Percentiles rank a stretch among this genome's conserved stretches.
Evolutionary conservation across 2,797 vertebrate genomes (phyloP).

Genomic region (Atherinosoma microstoma): DNA sequence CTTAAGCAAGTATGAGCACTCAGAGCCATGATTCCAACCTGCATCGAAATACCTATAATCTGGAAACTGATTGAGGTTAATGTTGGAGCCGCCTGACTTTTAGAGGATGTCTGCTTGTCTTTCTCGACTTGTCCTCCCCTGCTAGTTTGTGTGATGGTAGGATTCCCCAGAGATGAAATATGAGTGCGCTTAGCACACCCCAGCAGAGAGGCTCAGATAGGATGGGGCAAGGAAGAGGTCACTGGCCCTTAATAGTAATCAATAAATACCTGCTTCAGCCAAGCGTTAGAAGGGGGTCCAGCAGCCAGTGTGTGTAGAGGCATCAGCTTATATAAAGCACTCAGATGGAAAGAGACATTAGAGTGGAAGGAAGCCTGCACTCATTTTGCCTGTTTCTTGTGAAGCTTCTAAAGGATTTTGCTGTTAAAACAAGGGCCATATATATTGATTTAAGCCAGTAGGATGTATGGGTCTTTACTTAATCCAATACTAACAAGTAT

Average conservation of each 20-base stretch:
- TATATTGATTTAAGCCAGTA: conserved; percentile 70
- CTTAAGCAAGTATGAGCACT: conserved; percentile 18
- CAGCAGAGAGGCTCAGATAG: conserved; percentile 73
- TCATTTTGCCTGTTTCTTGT: conserved; percentile 51
- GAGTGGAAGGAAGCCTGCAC: conserved; percentile 41
- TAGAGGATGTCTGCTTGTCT: conserved; percentile 59
- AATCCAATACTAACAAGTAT: conserved; percentile 79
- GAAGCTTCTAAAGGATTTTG: conserved; percentile 58
- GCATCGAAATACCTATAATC: conserved; percentile 58
- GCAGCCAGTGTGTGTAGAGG: conserved; percentile 59
- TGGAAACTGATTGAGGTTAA: conserved; percentile 80
- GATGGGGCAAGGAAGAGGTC: conserved; percentile 81
- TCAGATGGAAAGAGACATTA: conserved; percentile 62
- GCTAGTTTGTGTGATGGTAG: conserved; percentile 71
- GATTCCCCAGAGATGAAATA: conserved; percentile 88
- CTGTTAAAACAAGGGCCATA: conserved; percentile 67
- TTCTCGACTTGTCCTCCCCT: conserved; percentile 72
- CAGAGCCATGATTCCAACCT: conserved; percentile 26
- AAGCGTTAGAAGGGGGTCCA: conserved; percentile 58
- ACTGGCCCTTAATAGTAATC: conserved; percentile 87
- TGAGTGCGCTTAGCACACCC: conserved; percentile 72
- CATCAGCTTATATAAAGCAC: conserved; percentile 64
- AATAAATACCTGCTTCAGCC: conserved; percentile 87
- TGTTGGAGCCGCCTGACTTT: conserved; percentile 86
- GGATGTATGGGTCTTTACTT: conserved; percentile 70